A percentile compares a stretch with the other conserved stretches of the same genome.
Evolutionary conservation across 2,113 vertebrate genomes (phyloP).

Genomic region (Dicaeum eximium): DNA sequence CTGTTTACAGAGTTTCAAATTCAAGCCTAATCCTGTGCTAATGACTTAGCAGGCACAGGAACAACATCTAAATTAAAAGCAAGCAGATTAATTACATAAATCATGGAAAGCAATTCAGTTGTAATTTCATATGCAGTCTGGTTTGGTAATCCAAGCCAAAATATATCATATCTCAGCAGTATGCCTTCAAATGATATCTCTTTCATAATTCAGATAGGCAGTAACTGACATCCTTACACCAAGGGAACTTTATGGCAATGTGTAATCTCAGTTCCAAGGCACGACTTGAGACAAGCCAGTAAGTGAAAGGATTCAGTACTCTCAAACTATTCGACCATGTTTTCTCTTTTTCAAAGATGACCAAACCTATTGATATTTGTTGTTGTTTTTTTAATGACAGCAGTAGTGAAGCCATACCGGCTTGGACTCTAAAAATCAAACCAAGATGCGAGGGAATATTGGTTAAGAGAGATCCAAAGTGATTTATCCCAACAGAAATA

Average conservation of each 20-base stretch:
- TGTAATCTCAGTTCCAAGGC: neutral
- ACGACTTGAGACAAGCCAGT: neutral
- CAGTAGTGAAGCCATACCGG: neutral
- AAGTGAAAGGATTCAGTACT: neutral
- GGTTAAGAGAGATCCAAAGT: neutral
- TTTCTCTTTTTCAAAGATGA: neutral
- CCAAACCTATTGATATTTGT: neutral
- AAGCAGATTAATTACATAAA: conserved; percentile 37
- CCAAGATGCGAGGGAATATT: neutral
- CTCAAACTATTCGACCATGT: neutral
- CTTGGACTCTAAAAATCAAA: conserved; percentile 1
- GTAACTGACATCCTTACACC: neutral
- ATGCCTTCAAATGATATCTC: neutral
- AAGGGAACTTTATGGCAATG: neutral
- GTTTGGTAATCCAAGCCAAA: conserved; percentile 7
- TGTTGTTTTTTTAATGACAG: neutral
- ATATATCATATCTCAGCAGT: neutral
- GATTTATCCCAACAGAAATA: neutral
- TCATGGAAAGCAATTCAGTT: conserved; percentile 2
- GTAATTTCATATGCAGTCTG: neutral
- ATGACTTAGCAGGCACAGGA: conserved; percentile 31
- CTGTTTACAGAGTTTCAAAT: neutral
- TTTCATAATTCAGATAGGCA: neutral
- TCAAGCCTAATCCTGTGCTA: conserved; percentile 26
- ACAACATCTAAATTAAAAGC: conserved; percentile 45